phyloP scores from a whole-genome alignment of 2,888 invertebrate species.

The Aleiodes testaceus region DNA sequence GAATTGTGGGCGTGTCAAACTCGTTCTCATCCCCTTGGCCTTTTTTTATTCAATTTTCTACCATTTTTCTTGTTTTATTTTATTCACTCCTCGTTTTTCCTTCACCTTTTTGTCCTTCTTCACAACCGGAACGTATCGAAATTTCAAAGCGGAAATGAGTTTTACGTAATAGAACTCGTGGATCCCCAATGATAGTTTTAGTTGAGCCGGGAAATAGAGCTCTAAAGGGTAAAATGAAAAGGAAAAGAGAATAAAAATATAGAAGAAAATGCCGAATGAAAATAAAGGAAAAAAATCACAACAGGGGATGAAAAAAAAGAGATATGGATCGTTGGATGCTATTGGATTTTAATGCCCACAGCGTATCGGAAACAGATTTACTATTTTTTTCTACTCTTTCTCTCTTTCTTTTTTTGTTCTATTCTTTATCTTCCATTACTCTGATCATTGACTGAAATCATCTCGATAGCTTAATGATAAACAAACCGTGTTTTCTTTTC shows the following conservation, averaged over 20 bases:
- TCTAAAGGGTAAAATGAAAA: neutral
- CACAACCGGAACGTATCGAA: slow-evolving; percentile 13
- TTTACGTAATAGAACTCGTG: slow-evolving; percentile 3
- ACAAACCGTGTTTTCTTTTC: slow-evolving; percentile 38
- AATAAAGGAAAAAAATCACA: slow-evolving; percentile 2
- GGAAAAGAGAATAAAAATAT: too few relatives aligned
- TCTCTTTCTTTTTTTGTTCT: slow-evolving; percentile 25
- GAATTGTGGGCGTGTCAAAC: neutral
- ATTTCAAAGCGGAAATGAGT: slow-evolving; percentile 20
- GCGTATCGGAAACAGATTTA: slow-evolving; percentile 33
- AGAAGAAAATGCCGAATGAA: slow-evolving; percentile 18
- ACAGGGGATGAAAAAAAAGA: slow-evolving; percentile 4
- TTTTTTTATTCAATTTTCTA: neutral
- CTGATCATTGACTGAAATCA: too few relatives aligned
- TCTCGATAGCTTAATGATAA: slow-evolving; percentile 18
- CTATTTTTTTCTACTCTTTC: slow-evolving; percentile 7
- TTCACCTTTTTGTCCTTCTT: neutral
- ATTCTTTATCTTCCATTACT: too few relatives aligned
- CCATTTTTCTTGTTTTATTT: neutral
- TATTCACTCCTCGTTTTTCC: neutral
- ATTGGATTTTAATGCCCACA: slow-evolving; percentile 25
- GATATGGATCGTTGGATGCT: neutral
- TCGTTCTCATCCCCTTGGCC: neutral
- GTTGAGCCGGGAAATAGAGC: slow-evolving; percentile 6
- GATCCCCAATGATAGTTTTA: slow-evolving; percentile 29